Base-by-base conservation (phyloP, 2,888 invertebrate genomes). In the Polyommatus iphigenia region DNA sequence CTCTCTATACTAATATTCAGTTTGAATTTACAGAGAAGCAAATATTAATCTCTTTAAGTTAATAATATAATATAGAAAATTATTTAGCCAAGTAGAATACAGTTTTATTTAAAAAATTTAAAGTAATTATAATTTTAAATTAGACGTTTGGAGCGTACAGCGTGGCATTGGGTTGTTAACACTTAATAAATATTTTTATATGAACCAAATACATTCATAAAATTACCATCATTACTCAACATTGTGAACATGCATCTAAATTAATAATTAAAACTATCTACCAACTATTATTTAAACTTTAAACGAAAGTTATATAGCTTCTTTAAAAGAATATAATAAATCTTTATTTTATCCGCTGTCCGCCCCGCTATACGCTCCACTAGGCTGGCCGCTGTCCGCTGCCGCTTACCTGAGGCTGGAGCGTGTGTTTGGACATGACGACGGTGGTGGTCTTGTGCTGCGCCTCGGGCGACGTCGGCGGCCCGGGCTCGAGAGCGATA, bases 361-460 rank as follows among this genome's bases (percentile, higher is more conserved):
- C 75, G 50, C 75, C 20, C 18, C 32, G 75, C 75, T 75, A 7
- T 75, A 50, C 75, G 75, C 75, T 75, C 75, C 54, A 18, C 75
- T 54, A n/a, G 18, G 15, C 18, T 50, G 18, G 3, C 29, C 54
- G 75, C 32, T 29, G 10, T 8, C 32, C 32, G 41, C 41, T 18
- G 36, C 41, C 20, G n/a, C 89, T 87, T 81, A 94, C 95, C 91
- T 96, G 96, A 86, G 96, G 95, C 85, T 97, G 97, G 84, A 98
- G 94, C 79, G 98, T 98, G 90, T 98, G 98, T 89, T 98, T 98
- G 90, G 98, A 98, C 98, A 98, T 98, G 79, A 98, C 98, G 84
- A 98, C 97, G 15, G 98, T 98, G 82, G 98, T 98, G 79, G 98
- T 98, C 94, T 98, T 98, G 87, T 95, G 95, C 81, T 95, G 95